Evolutionary conservation across 2,888 invertebrate genomes (phyloP).

Genomic region (Yponomeuta sedellus): DNA sequence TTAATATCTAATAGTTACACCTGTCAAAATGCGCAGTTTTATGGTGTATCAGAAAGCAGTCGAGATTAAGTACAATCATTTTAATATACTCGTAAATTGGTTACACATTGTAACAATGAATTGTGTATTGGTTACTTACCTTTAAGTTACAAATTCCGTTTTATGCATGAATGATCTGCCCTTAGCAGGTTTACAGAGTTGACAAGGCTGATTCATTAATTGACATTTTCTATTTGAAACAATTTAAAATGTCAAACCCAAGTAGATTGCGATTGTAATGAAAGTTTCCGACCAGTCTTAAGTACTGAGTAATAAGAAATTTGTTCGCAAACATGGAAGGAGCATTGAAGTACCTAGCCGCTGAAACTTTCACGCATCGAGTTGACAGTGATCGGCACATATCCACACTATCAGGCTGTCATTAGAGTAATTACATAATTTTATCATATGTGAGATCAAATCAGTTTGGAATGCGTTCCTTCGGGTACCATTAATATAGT

Average conservation of each 20-base stretch:
- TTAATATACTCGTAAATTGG: too few species aligned
- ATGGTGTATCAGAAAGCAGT: conserved; percentile 43
- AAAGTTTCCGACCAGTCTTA: conserved; percentile 29
- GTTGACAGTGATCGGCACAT: conserved; percentile 42
- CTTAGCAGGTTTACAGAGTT: conserved; percentile 29
- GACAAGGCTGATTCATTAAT: conserved; percentile 62
- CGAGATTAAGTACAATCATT: conserved; percentile 51
- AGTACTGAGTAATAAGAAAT: conserved; percentile 33
- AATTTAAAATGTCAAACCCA: conserved; percentile 1
- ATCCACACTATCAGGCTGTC: conserved; percentile 42
- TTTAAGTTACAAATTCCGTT: conserved; percentile 47
- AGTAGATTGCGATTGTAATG: background rate
- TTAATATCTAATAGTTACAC: background rate
- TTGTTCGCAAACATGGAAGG: background rate
- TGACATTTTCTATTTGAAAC: conserved; percentile 45
- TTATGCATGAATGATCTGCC: conserved; percentile 33
- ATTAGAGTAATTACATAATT: background rate
- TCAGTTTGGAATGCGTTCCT: conserved; percentile 4
- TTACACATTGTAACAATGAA: too few species aligned
- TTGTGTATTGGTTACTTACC: conserved; percentile 19
- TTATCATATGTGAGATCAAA: conserved; percentile 25
- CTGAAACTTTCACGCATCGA: conserved; percentile 25
- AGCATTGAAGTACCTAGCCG: background rate
- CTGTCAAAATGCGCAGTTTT: background rate
- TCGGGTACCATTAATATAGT: background rate